Evolutionary conservation across 2,113 vertebrate species (phyloP).

Genomic region (Zosterops pallidus): DNA sequence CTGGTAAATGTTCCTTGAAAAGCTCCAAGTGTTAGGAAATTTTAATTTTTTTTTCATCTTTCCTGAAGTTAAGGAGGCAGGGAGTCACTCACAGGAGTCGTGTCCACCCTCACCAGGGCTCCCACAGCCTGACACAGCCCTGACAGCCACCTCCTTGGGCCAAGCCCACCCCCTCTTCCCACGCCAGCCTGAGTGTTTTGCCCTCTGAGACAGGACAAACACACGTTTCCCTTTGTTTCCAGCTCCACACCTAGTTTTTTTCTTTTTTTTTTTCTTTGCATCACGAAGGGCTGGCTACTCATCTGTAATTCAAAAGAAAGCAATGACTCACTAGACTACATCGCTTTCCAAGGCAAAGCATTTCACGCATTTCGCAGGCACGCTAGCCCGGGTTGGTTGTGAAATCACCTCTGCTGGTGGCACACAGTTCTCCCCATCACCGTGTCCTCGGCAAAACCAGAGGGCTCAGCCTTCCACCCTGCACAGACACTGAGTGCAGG

Average conservation of each 20-base stretch:
- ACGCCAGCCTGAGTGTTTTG: neutral
- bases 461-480: neutral
- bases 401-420: constrained; percentile 10
- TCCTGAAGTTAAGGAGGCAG: neutral
- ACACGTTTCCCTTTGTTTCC: constrained; percentile 42
- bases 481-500: neutral
- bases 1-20: constrained; percentile 7
- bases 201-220: neutral
- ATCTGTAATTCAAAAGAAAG: constrained; percentile 45
- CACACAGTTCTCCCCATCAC: neutral
- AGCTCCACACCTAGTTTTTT: constrained; percentile 32
- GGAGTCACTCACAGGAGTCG: neutral
- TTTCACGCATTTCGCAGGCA: neutral
- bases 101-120: neutral
- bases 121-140: neutral
- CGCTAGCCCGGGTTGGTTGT: neutral
- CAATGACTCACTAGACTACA: constrained; percentile 39
- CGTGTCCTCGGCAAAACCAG: neutral
- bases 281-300: constrained; percentile 12
- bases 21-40: neutral
- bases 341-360: constrained; percentile 38
- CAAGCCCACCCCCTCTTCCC: constrained; percentile 5
- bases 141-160: constrained; percentile 16
- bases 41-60: neutral
- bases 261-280: constrained; percentile 54